A percentile compares a stretch with the other conserved stretches of the same genome.
phyloP scores from a whole-genome alignment of 2,113 vertebrate genomes.

The Nettapus auritus region DNA sequence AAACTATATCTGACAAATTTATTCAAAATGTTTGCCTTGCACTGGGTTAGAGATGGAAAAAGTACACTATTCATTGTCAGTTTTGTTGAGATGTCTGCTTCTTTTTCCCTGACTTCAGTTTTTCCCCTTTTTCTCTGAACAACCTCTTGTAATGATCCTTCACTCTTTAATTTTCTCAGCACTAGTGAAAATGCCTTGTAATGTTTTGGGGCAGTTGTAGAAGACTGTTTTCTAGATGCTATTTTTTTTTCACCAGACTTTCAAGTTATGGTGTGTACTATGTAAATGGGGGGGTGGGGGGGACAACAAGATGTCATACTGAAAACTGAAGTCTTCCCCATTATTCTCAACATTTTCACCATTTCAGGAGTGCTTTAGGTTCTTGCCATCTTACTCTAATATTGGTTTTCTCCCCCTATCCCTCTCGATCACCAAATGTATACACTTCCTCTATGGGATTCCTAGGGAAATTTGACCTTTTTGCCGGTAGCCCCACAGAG shows the following conservation, averaged over 20 bases:
- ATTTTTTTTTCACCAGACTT: not conserved
- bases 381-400: not conserved
- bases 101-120: not conserved
- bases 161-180: not conserved
- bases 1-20: not conserved
- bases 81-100: not conserved
- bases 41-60: not conserved
- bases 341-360: not conserved
- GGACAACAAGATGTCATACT: not conserved
- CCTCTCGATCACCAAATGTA: not conserved
- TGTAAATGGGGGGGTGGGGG: not conserved
- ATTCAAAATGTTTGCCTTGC: not conserved
- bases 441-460: accelerated
- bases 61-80: not conserved
- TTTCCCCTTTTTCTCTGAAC: not conserved
- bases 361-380: not conserved
- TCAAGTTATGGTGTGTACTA: not conserved
- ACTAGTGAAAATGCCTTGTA: not conserved
- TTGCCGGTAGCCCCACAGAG: not conserved
- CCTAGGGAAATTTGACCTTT: not conserved
- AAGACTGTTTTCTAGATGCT: not conserved
- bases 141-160: not conserved
- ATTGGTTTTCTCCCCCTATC: not conserved
- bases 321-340: not conserved
- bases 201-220: accelerated